These are phyloP conservation scores for Teleogryllus oceanicus DNA, from an alignment of 2,888 invertebrate species.

Conservation along the genomic window DNA sequence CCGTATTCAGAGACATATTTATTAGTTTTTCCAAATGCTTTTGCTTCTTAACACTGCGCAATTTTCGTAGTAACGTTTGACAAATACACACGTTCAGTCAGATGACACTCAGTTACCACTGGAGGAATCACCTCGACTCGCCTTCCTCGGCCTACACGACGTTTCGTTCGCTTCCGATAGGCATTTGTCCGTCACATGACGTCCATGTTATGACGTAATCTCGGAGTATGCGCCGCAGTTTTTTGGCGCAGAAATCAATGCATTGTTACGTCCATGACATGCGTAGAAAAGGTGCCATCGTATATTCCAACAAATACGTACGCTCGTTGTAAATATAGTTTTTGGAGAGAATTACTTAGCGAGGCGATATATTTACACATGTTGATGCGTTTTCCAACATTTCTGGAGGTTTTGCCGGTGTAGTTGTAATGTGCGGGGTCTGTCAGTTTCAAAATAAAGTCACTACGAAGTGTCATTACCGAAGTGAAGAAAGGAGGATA, in stretches of 20 bases:
- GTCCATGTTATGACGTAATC: conserved; percentile 18
- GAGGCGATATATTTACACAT: too few relatives aligned
- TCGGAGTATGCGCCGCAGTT: conserved; percentile 30
- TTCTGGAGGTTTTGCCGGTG: too few relatives aligned
- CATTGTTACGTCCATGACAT: conserved; percentile 34
- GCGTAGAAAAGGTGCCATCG: conserved; percentile 28
- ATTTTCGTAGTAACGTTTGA: too few relatives aligned
- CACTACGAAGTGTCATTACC: not conserved
- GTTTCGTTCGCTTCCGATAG: not conserved
- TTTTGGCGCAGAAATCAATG: conserved; percentile 51
- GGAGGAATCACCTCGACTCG: too few relatives aligned
- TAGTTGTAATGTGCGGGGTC: not conserved
- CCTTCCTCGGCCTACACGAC: not conserved
- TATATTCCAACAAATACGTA: not conserved
- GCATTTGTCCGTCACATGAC: conserved; percentile 25
- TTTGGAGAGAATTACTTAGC: too few relatives aligned
- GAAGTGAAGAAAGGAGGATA: not conserved
- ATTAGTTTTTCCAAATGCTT: not conserved
- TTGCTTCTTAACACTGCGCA: not conserved
- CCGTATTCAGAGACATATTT: conserved; percentile 91
- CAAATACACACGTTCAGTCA: too few relatives aligned
- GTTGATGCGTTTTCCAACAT: too few relatives aligned
- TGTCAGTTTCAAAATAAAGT: not conserved
- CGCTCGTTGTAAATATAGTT: too few relatives aligned
- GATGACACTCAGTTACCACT: too few relatives aligned